Evolutionary conservation across 1,140 invertebrate species (phyloP).

Genomic region (Solenopsis fugax): DNA sequence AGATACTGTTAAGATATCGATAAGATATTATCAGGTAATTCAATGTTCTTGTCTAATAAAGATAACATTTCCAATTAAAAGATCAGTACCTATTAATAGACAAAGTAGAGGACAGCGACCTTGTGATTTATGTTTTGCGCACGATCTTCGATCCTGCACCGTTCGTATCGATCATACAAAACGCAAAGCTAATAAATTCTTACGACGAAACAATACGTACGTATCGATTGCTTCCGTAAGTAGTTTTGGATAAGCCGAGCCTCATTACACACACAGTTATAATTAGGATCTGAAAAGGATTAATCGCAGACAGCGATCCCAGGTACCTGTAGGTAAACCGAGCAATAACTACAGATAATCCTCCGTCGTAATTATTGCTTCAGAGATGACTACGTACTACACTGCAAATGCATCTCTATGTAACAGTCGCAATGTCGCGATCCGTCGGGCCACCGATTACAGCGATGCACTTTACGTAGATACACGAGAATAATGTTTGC

Average conservation of each 20-base stretch:
- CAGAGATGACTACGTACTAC: slow-evolving; percentile 19
- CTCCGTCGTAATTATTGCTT: slow-evolving; percentile 71
- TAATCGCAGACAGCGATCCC: background rate
- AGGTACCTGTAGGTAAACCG: background rate
- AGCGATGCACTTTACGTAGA: background rate
- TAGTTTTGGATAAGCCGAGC: background rate
- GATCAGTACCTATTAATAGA: background rate
- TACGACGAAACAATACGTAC: background rate
- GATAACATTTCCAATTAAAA: background rate
- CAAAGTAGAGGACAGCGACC: background rate
- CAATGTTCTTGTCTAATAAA: background rate
- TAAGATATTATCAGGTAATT: background rate
- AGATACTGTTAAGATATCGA: background rate
- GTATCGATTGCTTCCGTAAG: no score
- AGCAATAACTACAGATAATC: slow-evolving; percentile 15
- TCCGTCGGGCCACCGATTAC: background rate
- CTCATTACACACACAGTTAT: slow-evolving; percentile 8
- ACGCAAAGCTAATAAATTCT: background rate
- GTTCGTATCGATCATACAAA: background rate
- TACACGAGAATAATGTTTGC: background rate
- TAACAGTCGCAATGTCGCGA: background rate
- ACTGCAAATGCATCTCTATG: background rate
- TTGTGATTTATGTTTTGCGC: slow-evolving; percentile 1
- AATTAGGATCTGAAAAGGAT: background rate
- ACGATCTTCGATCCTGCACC: no score